Evolutionary conservation across 1,140 invertebrate species (phyloP), one percentile per base, ranked within the genome.

Genomic region (Solen grandis): DNA sequence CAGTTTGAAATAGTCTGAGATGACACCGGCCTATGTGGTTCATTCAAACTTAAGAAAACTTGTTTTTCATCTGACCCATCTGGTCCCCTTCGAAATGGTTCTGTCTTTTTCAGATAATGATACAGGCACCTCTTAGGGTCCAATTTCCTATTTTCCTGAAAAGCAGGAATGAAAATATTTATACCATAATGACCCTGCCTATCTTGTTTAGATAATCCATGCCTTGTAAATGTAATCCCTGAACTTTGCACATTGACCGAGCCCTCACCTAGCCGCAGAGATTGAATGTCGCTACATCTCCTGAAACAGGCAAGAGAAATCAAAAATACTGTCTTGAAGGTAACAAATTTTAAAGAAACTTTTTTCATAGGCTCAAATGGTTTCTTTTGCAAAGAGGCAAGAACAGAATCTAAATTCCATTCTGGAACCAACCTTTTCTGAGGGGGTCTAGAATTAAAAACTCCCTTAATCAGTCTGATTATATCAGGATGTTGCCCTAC

Each of bases 391-490:
- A 41, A n/a, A 10, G 31, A 33, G 31, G 14, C 13, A 10, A 68
- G 36, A 22, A 68, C 65, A 35, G 1, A 35, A 14, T n/a, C 33
- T 41, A 68, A 31, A 50, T 68, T 46, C 65, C 65, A 68, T 27
- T 68, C 4, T 14, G 33, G 65, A 3, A 46, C 65, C 27, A 65
- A 4, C 16, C 62, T 65, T 46, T 68, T 36, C 4, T 25, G 22
- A 36, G 72, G 80, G 25, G 80, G 80, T 57, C 70, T 75, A 25
- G 16, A 27, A 57, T 70, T 70, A 55, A 74, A 74, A 2, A 55
- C 35, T 1, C 57, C 59, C 33, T 19, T 75, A 1, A 62, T 8
- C 3, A 75, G 29, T 4, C 70, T 3, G 16, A 74, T 74, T 16
- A 74, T 27, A 19, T 74, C n/a, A 1, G 57, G 55, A 55, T 70